phyloP scores from a whole-genome alignment of 2,113 vertebrate genomes.

The Malurus elegans region DNA sequence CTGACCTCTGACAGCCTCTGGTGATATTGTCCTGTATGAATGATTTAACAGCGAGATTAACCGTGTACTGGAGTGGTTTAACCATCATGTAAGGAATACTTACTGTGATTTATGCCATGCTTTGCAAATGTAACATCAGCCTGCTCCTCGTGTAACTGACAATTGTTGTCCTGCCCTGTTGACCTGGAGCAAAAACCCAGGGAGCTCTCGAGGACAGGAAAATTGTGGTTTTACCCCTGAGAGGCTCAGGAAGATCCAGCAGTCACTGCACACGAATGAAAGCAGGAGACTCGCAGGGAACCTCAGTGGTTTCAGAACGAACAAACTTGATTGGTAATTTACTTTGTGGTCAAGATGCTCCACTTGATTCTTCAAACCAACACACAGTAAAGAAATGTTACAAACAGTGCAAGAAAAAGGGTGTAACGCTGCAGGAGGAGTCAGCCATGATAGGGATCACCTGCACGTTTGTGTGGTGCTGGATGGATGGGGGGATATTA shows the following conservation, averaged over 20 bases:
- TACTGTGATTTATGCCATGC: neutral
- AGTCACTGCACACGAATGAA: neutral
- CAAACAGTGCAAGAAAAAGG: neutral
- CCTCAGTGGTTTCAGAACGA: neutral
- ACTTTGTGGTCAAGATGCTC: neutral
- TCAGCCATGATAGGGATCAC: neutral
- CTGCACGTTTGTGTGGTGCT: neutral
- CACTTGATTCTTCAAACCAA: neutral
- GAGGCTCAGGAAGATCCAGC: neutral
- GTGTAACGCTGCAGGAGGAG: neutral
- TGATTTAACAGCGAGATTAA: constrained; percentile 14
- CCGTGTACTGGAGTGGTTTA: neutral
- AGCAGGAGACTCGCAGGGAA: neutral
- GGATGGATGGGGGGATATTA: neutral
- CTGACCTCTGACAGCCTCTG: neutral
- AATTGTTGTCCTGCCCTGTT: neutral
- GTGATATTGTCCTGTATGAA: neutral
- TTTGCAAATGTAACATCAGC: neutral
- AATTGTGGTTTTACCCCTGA: neutral
- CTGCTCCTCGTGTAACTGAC: neutral
- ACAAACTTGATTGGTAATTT: neutral
- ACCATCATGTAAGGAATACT: neutral
- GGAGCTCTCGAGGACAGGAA: neutral
- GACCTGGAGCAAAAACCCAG: neutral
- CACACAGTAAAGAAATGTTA: neutral